A percentile compares a stretch with the other conserved stretches of the same genome.
These are phyloP conservation scores for Lithophane ornitopus DNA, from an alignment of 2,888 invertebrate genomes.

Conservation along the genomic window DNA sequence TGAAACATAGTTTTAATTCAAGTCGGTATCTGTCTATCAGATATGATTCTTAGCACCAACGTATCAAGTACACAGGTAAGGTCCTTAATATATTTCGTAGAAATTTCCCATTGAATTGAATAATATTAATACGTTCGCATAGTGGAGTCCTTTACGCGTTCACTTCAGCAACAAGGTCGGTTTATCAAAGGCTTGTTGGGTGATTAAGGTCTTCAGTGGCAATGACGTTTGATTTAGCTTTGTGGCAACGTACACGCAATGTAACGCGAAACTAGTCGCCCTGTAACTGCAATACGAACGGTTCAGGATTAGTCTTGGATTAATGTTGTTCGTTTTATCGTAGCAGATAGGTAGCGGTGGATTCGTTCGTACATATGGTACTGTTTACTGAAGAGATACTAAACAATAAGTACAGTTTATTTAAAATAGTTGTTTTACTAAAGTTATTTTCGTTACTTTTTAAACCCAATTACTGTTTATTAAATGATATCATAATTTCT, in stretches of 20 bases:
- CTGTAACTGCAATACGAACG: constrained; percentile 43
- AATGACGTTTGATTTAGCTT: constrained; percentile 85
- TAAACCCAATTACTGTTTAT: neutral
- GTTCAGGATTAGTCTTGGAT: constrained; percentile 41
- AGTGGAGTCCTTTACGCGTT: constrained; percentile 40
- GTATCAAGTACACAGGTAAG: neutral
- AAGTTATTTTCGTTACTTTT: neutral
- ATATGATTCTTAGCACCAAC: neutral
- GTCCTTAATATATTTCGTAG: constrained; percentile 6
- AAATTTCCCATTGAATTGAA: constrained; percentile 26
- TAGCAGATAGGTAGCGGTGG: neutral
- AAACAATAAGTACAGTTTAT: neutral
- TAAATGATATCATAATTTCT: neutral
- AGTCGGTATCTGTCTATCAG: neutral
- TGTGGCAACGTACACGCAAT: constrained; percentile 68
- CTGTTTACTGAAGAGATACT: constrained; percentile 3
- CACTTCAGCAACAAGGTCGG: constrained; percentile 70
- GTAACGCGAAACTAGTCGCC: constrained; percentile 58
- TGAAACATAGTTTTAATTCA: neutral
- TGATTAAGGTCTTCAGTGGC: constrained; percentile 82
- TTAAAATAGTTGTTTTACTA: neutral
- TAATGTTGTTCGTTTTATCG: constrained; percentile 27
- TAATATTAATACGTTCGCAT: constrained; percentile 27
- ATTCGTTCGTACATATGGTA: neutral
- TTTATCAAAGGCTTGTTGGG: constrained; percentile 81